Conservation (phyloP, 2,797 vertebrate genomes). For the Ceryle rudis region DNA sequence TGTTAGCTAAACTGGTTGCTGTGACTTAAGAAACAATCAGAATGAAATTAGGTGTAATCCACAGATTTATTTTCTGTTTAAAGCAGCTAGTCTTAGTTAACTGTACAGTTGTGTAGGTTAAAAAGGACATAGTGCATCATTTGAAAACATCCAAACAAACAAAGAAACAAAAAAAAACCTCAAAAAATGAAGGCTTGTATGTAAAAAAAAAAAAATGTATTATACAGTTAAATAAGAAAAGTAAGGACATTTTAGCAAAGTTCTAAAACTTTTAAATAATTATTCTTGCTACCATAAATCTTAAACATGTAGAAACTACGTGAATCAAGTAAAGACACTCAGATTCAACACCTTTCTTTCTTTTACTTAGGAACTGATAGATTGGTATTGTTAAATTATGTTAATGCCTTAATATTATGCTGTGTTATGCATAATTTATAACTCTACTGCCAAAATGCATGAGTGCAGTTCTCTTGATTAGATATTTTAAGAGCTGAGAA, state of each 20-base stretch:
- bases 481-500: constrained; percentile 56
- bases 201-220: neutral
- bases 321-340: neutral
- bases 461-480: constrained; percentile 45
- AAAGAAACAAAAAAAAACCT: neutral
- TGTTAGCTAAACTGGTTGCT: neutral
- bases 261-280: neutral
- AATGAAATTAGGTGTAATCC: neutral
- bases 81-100: neutral
- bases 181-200: neutral
- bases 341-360: neutral
- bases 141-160: neutral
- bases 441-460: constrained; percentile 50
- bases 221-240: neutral
- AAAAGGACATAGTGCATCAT: neutral
- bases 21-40: neutral
- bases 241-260: neutral
- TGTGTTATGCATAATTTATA: constrained; percentile 70
- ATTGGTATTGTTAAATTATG: constrained; percentile 60
- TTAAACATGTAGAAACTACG: neutral
- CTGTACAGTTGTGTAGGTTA: neutral
- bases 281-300: neutral
- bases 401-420: constrained; percentile 71
- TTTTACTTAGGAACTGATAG: constrained; percentile 36
- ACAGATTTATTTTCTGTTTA: neutral